Evolutionary conservation across 2,888 invertebrate genomes (phyloP).

Genomic region (Drosophila monieri): DNA sequence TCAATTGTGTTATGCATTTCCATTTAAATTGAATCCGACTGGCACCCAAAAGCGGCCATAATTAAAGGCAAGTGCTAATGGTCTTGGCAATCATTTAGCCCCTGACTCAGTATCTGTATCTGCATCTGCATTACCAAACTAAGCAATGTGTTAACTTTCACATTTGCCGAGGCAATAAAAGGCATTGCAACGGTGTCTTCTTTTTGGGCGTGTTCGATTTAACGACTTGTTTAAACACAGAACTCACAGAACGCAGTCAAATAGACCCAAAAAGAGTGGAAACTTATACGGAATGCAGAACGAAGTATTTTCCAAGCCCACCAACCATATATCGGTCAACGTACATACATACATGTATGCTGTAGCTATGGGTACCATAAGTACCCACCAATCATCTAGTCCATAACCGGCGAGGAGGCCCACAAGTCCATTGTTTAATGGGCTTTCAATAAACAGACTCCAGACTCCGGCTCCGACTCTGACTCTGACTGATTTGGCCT

Average conservation of each 20-base stretch:
- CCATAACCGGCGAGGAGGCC: slow-evolving; percentile 42
- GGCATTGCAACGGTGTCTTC: slow-evolving; percentile 34
- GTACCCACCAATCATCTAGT: slow-evolving; percentile 39
- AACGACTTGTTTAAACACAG: slow-evolving; percentile 71
- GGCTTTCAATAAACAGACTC: slow-evolving; percentile 67
- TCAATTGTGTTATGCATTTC: slow-evolving; percentile 64
- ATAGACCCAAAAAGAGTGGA: slow-evolving; percentile 55
- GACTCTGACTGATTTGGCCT: slow-evolving; percentile 63
- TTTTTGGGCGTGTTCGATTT: slow-evolving; percentile 59
- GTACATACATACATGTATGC: slow-evolving; percentile 10
- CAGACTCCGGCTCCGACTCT: slow-evolving; percentile 3
- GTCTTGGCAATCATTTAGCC: slow-evolving; percentile 36
- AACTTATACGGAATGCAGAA: not conserved
- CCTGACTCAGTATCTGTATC: slow-evolving; percentile 13
- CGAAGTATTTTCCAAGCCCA: slow-evolving; percentile 49
- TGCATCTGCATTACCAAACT: slow-evolving; percentile 43
- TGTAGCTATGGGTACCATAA: slow-evolving; percentile 5
- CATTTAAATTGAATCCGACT: slow-evolving; percentile 62
- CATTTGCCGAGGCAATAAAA: slow-evolving; percentile 55
- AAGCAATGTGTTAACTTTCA: slow-evolving; percentile 71
- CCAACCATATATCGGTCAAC: slow-evolving; percentile 66
- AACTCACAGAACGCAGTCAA: slow-evolving; percentile 57
- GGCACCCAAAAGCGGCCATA: slow-evolving; percentile 29
- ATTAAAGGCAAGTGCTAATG: slow-evolving; percentile 61
- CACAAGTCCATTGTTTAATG: slow-evolving; percentile 65